These are phyloP conservation scores for Spheniscus mendiculus DNA, from an alignment of 2,113 vertebrate genomes.

Conservation along the genomic window DNA sequence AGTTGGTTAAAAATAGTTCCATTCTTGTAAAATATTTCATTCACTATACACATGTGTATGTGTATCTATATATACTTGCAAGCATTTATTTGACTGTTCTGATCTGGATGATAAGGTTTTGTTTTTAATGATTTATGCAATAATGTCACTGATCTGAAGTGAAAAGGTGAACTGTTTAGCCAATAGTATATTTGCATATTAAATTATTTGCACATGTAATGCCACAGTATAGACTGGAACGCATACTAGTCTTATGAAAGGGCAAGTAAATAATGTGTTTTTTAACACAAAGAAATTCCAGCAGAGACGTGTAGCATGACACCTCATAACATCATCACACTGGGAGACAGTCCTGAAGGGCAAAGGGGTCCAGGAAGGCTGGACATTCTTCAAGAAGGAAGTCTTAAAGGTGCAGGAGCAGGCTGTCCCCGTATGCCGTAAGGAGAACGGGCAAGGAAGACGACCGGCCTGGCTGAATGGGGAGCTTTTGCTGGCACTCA, in stretches of 20 bases:
- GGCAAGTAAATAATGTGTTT: not conserved
- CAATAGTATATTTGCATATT: not conserved
- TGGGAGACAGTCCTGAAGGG: no score
- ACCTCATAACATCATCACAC: no score
- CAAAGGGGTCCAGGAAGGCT: no score
- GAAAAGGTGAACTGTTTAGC: not conserved
- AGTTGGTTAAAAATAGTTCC: not conserved
- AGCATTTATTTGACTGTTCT: not conserved
- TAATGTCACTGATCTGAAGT: not conserved
- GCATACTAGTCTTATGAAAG: not conserved
- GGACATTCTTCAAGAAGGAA: no score
- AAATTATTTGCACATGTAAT: not conserved
- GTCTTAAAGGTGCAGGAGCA: no score
- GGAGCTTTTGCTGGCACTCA: no score
- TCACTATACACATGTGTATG: rapidly evolving
- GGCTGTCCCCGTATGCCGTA: no score
- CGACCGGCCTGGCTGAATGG: no score
- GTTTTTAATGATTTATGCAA: not conserved
- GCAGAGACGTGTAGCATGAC: not conserved
- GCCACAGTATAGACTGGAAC: not conserved
- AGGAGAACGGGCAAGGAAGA: no score
- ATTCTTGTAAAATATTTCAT: not conserved
- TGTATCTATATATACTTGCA: not conserved
- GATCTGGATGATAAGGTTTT: not conserved
- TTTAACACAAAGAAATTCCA: not conserved